phyloP scores from a whole-genome alignment of 1,140 invertebrate genomes.

The Paracyclopina nana region DNA sequence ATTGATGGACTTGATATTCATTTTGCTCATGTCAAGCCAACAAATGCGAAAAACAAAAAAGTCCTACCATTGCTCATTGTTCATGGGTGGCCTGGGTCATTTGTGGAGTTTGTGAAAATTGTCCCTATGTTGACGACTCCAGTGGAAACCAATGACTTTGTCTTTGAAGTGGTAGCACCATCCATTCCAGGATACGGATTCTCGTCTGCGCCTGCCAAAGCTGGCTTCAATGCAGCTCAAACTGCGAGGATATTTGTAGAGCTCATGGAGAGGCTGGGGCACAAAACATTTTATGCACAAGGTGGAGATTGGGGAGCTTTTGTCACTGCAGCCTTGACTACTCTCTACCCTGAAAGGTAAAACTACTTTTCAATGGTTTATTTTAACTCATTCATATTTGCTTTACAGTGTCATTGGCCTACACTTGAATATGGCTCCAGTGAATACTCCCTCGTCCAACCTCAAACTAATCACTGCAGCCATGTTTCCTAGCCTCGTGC shows the following conservation, averaged over 20 bases:
- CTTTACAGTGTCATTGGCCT: conserved; percentile 36
- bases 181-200: conserved; percentile 68
- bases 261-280: conserved; percentile 57
- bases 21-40: conserved; percentile 41
- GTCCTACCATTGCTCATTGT: conserved; percentile 46
- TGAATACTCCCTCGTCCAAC: conserved; percentile 23
- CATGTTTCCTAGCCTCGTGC: conserved; percentile 34
- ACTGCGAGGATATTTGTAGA: conserved; percentile 51
- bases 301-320: conserved; percentile 62
- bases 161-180: conserved; percentile 55
- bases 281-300: conserved; percentile 53
- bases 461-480: conserved; percentile 34
- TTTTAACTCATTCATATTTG: conserved; percentile 9
- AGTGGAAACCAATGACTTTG: conserved; percentile 36
- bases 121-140: conserved; percentile 43
- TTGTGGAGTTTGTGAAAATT: conserved; percentile 63
- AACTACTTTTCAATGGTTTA: not conserved
- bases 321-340: conserved; percentile 37
- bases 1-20: conserved; percentile 52
- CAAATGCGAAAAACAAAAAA: conserved; percentile 22
- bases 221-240: conserved; percentile 31
- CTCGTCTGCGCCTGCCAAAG: conserved; percentile 41
- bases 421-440: conserved; percentile 42
- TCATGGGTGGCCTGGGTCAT: conserved; percentile 77
- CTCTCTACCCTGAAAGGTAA: conserved; percentile 41